Percentiles rank a stretch among this genome's conserved stretches.
Conservation (phyloP, 2,113 vertebrate genomes). For the Rana temporaria region DNA sequence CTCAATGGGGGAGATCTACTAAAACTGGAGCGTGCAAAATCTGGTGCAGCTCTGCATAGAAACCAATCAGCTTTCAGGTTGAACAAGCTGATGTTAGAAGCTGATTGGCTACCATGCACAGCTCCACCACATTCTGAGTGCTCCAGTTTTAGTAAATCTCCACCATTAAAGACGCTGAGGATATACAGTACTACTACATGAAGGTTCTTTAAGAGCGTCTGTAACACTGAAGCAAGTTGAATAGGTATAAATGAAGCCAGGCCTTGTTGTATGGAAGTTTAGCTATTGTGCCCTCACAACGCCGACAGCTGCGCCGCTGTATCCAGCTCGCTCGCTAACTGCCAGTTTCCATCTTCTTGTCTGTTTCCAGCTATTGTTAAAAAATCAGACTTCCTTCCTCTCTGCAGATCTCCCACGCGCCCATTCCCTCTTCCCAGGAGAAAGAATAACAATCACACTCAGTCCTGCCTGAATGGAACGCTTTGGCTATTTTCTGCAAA, state of each 20-base stretch:
- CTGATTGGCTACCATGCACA: no score
- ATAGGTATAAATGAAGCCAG: constrained; percentile 24
- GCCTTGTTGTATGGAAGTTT: constrained; percentile 24
- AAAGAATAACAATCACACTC: constrained; percentile 53
- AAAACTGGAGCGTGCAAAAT: no score
- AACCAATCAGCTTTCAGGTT: no score
- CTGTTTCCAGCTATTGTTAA: constrained; percentile 58
- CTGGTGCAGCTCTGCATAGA: no score
- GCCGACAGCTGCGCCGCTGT: constrained; percentile 33
- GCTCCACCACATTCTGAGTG: no score
- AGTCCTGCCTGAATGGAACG: constrained; percentile 5
- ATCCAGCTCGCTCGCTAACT: constrained; percentile 12
- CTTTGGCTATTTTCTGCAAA: constrained; percentile 6
- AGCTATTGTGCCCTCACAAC: constrained; percentile 34
- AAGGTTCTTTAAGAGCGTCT: not conserved
- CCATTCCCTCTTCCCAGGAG: constrained; percentile 45
- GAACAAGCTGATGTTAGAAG: no score
- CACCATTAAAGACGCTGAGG: no score
- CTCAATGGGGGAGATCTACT: no score
- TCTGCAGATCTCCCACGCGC: constrained; percentile 54
- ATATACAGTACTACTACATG: no score
- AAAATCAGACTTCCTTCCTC: constrained; percentile 53
- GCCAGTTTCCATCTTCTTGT: constrained; percentile 58
- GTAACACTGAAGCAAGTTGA: constrained; percentile 15
- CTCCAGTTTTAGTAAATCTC: no score